Evolutionary conservation across 2,888 invertebrate species (phyloP).

Genomic region (Phalangium opilio): DNA sequence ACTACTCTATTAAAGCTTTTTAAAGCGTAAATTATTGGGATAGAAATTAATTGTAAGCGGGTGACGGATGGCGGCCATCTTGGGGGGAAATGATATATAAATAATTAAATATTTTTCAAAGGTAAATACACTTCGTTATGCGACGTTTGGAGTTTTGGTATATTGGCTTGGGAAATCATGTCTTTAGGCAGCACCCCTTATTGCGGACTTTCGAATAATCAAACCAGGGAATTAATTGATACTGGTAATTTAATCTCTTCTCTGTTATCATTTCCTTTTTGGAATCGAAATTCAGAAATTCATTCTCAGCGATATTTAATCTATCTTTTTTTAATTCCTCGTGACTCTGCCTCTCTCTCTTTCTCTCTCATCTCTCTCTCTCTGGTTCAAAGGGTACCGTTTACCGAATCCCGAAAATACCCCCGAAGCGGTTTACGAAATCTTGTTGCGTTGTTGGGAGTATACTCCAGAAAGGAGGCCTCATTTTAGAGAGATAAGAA

Average conservation of each 20-base stretch:
- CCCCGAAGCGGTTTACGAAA: slow-evolving; percentile 69
- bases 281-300: no score
- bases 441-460: slow-evolving; percentile 89
- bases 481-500: slow-evolving; percentile 66
- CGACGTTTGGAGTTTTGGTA: slow-evolving; percentile 95
- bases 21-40: no score
- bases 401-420: slow-evolving; percentile 83
- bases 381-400: slow-evolving; percentile 52
- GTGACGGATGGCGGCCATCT: no score
- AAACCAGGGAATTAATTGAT: slow-evolving; percentile 85
- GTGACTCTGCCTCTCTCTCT: not conserved
- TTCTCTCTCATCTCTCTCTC: not conserved
- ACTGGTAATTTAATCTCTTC: slow-evolving; percentile 44
- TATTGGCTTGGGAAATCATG: slow-evolving; percentile 93
- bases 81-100: no score
- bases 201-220: slow-evolving; percentile 80
- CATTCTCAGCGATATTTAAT: not conserved
- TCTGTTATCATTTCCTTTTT: not conserved
- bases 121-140: slow-evolving; percentile 86
- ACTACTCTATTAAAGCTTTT: no score
- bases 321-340: slow-evolving; percentile 13
- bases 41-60: no score
- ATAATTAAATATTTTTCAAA: no score
- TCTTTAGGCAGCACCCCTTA: slow-evolving; percentile 86
- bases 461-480: slow-evolving; percentile 80